Conservation (phyloP, 2,888 invertebrate species). For the Polyploca ridens region DNA sequence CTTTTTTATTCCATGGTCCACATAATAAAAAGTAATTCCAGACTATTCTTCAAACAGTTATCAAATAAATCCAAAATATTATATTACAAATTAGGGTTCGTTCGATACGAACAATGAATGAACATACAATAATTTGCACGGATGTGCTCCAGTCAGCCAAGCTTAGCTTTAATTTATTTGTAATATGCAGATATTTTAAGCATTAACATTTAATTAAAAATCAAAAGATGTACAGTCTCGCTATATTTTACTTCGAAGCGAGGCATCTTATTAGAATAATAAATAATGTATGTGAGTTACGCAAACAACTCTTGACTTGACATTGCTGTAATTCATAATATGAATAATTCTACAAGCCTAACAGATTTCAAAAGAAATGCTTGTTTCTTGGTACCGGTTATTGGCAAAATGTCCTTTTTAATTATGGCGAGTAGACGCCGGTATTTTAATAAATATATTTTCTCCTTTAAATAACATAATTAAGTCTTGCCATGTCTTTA, state of each 20-base stretch:
- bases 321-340: neutral
- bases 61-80: neutral
- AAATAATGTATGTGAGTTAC: neutral
- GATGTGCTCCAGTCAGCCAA: neutral
- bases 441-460: no score
- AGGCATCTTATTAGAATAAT: neutral
- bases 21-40: no score
- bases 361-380: neutral
- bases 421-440: no score
- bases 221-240: neutral
- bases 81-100: neutral
- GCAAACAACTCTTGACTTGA: neutral
- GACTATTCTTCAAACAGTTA: no score
- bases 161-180: neutral
- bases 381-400: no score
- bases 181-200: neutral
- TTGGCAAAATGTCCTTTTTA: no score
- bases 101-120: neutral
- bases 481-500: neutral
- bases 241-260: neutral
- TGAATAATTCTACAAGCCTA: neutral
- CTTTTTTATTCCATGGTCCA: no score
- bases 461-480: neutral
- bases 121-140: neutral
- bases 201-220: slow-evolving; percentile 2